Evolutionary conservation across 2,888 invertebrate species (phyloP), one percentile per base, ranked within the genome.

Genomic region (Sesia apiformis): DNA sequence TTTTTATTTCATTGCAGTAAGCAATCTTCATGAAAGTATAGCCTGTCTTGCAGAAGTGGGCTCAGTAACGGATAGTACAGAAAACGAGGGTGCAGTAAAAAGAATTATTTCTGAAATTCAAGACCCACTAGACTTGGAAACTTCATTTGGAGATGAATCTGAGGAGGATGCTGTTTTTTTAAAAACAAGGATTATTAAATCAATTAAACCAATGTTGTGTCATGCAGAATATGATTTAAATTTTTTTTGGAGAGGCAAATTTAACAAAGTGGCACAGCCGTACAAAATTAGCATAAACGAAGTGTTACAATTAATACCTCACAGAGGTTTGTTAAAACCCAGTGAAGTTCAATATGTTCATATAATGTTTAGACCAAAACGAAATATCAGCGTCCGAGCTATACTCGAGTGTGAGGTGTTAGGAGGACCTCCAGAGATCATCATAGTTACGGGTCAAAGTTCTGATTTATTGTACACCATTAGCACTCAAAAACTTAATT

Each of bases 381-480:
- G 60, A 4, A 84, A 91, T 61, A 82, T 85, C 4, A 80, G 66
- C 53, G 70, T 92, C 3, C 74, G 76, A 55, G 91, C 89, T n/a
- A 64, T 70, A 40, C 73, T 90, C 0, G 76, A 89, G 57, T 92
- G 91, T 65, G 82, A 90, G 60, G 86, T 93, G 39, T 65, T 89
- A 42, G 92, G 91, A 5, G 93, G 93, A 1, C 91, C 91, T 3
- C 64, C 90, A 0, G 91, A 92, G 74, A 61, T 67, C 1, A 69
- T 93, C 39, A 56, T 70, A 43, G 74, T 93, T 3, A 75, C 73
- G 1, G 93, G 91, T 0, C 83, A 80, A 66, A 89, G 91, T 56
- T 90, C 91, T 4, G 78, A 84, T 55, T 72, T 92, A 53, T 76
- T 79, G 57, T 93, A 90, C 62, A 70, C 70, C 46, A 69, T 93